Conservation (phyloP, 2,797 vertebrate species). For the Amblyraja radiata region DNA sequence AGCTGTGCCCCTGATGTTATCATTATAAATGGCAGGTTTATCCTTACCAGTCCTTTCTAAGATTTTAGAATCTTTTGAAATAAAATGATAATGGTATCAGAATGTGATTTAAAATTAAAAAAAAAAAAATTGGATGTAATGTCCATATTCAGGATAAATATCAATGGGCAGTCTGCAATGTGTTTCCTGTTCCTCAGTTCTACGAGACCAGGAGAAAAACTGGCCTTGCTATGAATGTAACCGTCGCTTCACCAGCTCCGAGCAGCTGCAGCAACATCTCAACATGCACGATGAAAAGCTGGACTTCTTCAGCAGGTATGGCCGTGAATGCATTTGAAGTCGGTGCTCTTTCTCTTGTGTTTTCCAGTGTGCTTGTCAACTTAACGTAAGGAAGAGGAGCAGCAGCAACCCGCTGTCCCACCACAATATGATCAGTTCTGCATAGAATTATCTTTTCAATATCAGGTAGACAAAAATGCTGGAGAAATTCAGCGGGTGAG, state of each 20-base stretch:
- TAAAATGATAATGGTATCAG: neutral
- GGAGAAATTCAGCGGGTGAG: too few relatives aligned
- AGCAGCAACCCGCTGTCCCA: too few relatives aligned
- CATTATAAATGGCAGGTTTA: neutral
- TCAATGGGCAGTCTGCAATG: neutral
- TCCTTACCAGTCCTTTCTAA: neutral
- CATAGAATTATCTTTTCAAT: too few relatives aligned
- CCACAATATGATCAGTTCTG: too few relatives aligned
- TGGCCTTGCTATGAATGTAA: constrained; percentile 98
- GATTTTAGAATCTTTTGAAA: neutral
- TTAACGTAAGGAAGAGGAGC: neutral
- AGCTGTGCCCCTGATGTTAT: neutral
- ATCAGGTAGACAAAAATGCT: too few relatives aligned
- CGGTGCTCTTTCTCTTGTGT: neutral
- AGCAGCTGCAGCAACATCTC: constrained; percentile 93
- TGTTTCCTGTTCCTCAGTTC: constrained; percentile 57
- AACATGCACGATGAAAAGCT: constrained; percentile 95
- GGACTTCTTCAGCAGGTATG: constrained; percentile 79
- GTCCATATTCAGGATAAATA: neutral
- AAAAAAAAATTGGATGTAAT: neutral
- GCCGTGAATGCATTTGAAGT: neutral
- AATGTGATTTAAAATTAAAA: neutral
- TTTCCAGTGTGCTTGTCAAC: constrained; percentile 16
- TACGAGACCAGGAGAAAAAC: constrained; percentile 94
- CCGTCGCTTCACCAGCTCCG: constrained; percentile 89